Base-by-base conservation (phyloP, 2,113 vertebrate genomes). In the Silurus meridionalis region DNA sequence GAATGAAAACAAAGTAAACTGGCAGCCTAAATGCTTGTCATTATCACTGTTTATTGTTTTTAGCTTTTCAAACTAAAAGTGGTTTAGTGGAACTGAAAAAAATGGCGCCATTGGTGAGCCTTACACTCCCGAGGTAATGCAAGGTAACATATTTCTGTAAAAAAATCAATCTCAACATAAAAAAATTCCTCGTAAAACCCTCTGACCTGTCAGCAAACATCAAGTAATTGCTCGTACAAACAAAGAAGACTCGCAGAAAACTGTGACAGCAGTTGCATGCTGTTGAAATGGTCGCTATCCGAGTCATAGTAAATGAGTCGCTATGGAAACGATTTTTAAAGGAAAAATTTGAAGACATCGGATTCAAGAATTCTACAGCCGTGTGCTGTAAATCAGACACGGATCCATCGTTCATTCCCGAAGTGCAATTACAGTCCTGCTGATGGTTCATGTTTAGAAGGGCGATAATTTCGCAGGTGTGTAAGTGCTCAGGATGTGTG, bases 391-490 rank as follows among this genome's bases (percentile, higher is more conserved):
- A 46, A 81, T 48, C 17, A 37, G 58, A 50, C 9, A 52, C 23
- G 21, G 13, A 61, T 19, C 46, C 9, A 50, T 46, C 58, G 19
- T 53, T 53, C 80, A 9, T 52, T 50, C 61, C 52, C 81, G 21
- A 28, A 28, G 14, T 17, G 23, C 28, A 37, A 67, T 82, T 82
- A 21, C 15, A 55, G 81, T 55, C 48, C 21, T 67, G 48, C 48
- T 82, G 63, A 52, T 55, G 81, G 7, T 46, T 11, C 66, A 37
- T 71, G 66, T 21, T 14, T 17, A 57, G 82, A 71, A 71, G n/a
- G n/a, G 9, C 28, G 83, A 48, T 79, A 85, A 85, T 85, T 85
- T 5, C 61, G 67, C 60, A 85, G 83, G 72, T 85, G 83, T 85
- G 83, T 72, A 55, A 63, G 60, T 71, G 69, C 69, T 75, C 83